A percentile compares a stretch with the other conserved stretches of the same genome.
Evolutionary conservation across 1,140 invertebrate genomes (phyloP).

Genomic region (Muscidifurax raptorellus): DNA sequence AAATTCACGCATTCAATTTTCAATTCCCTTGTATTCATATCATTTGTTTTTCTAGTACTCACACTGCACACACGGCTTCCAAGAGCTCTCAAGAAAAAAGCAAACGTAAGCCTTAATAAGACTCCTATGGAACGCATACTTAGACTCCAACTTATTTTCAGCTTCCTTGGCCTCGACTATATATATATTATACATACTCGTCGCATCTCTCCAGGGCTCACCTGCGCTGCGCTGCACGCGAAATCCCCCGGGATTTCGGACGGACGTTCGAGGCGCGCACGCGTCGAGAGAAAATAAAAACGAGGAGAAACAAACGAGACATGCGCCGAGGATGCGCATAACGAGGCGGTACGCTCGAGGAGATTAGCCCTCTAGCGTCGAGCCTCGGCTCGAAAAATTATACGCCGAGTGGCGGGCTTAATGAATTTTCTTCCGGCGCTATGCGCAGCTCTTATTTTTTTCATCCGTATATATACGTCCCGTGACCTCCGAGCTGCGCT

Average conservation of each 20-base stretch:
- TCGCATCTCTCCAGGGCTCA: neutral
- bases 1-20: no score
- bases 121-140: neutral
- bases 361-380: conserved; percentile 27
- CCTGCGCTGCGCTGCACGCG: neutral
- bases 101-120: no score
- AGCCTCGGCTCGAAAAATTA: conserved; percentile 8
- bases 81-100: no score
- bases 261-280: neutral
- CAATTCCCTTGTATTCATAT: no score
- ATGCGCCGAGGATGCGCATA: neutral
- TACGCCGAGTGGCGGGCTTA: conserved; percentile 25
- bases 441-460: neutral
- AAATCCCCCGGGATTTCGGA: conserved; percentile 6
- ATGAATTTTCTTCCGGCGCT: conserved; percentile 31
- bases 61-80: no score
- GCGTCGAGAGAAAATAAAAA: neutral
- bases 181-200: neutral
- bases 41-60: no score
- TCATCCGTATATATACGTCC: neutral
- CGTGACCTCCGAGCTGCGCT: neutral
- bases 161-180: neutral
- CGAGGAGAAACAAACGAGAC: neutral
- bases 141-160: conserved; percentile 1
- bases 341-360: conserved; percentile 3